phyloP scores from a whole-genome alignment of 2,888 invertebrate genomes.

The Prenolepis imparis region DNA sequence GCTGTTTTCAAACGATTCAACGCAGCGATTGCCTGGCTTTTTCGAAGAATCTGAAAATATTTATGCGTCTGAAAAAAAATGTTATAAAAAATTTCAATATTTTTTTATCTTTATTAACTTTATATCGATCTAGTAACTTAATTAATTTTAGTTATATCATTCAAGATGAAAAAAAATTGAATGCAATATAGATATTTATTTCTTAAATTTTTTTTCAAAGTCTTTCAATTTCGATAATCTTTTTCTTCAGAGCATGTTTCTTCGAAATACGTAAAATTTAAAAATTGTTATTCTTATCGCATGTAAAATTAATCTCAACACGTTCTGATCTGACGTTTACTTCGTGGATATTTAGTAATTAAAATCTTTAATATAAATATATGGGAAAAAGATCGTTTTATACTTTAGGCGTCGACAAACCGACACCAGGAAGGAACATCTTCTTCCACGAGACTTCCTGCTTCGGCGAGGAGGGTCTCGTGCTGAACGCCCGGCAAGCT shows the following conservation, averaged over 20 bases:
- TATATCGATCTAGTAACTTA: not conserved
- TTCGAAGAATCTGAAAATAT: not conserved
- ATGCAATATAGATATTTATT: not conserved
- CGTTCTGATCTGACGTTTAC: not conserved
- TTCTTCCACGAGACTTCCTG: conserved; percentile 91
- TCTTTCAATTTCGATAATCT: not conserved
- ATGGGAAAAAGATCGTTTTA: not conserved
- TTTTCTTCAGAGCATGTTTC: not conserved
- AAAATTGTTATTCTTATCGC: conserved; percentile 4
- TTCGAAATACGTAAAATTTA: not conserved
- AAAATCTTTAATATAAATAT: not conserved
- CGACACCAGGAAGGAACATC: conserved; percentile 87
- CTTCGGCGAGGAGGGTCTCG: conserved; percentile 85
- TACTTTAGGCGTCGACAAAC: conserved; percentile 71
- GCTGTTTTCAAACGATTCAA: not conserved
- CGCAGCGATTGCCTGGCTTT: not conserved
- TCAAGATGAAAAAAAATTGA: not conserved
- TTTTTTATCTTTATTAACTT: not conserved
- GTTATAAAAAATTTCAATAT: not conserved
- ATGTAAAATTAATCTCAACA: conserved; percentile 2
- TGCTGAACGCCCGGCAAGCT: conserved; percentile 88
- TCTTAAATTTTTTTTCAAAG: not conserved
- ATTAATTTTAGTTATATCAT: not conserved
- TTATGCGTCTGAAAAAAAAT: not conserved
- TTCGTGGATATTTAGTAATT: not conserved